These are phyloP conservation scores for Gymnobelideus leadbeateri DNA, from an alignment of 2,113 vertebrate species.

Conservation along the genomic window DNA sequence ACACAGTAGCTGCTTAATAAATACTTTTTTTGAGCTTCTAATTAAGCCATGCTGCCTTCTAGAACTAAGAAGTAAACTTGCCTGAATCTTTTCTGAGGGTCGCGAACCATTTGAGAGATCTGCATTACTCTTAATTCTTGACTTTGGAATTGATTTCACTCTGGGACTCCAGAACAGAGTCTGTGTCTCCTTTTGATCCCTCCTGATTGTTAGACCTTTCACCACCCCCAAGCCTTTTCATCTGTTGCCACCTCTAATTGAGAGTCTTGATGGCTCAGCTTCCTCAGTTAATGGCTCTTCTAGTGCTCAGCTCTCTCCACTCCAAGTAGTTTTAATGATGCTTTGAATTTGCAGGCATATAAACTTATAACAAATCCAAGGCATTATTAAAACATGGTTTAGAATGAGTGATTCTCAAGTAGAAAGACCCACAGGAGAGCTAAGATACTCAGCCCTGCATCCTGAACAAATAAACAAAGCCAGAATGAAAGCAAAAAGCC, in stretches of 20 bases:
- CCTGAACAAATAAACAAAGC: slow-evolving; percentile 11
- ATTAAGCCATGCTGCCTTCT: not conserved
- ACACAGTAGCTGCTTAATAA: not conserved
- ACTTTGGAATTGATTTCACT: slow-evolving; percentile 27
- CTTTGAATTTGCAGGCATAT: slow-evolving; percentile 31
- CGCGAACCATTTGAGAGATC: not conserved
- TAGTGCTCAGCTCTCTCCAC: slow-evolving; percentile 43
- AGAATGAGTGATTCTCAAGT: slow-evolving; percentile 36
- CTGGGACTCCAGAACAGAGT: slow-evolving; percentile 12
- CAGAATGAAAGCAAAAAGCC: not conserved
- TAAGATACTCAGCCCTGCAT: not conserved
- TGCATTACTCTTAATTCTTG: slow-evolving; percentile 23
- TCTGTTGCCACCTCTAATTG: slow-evolving; percentile 36
- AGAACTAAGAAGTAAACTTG: slow-evolving; percentile 20
- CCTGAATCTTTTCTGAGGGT: slow-evolving; percentile 24
- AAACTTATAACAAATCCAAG: slow-evolving; percentile 28
- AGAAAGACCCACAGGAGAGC: slow-evolving; percentile 29
- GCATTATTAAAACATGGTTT: slow-evolving; percentile 45
- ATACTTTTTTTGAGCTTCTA: not conserved
- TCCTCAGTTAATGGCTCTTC: slow-evolving; percentile 31
- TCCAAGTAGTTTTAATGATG: slow-evolving; percentile 51
- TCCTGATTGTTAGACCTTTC: slow-evolving; percentile 10
- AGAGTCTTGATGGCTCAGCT: slow-evolving; percentile 21
- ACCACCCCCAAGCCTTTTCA: not conserved
- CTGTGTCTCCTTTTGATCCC: not conserved